phyloP scores from a whole-genome alignment of 2,888 invertebrate genomes.

The Lycophotia porphyrea region DNA sequence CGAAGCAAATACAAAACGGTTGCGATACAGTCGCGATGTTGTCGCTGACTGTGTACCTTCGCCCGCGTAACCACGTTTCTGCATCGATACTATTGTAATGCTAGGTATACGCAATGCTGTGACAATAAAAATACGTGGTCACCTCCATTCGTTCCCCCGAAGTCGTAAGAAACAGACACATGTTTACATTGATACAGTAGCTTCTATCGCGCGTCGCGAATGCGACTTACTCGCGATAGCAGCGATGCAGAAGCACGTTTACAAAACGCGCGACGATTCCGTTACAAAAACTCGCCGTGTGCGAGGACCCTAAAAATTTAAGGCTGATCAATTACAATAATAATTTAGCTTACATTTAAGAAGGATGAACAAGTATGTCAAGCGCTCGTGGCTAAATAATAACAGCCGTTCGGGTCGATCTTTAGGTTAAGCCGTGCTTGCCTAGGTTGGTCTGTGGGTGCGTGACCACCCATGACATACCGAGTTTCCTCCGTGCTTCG shows the following conservation, averaged over 20 bases:
- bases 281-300: neutral
- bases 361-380: slow-evolving; percentile 2
- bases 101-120: neutral
- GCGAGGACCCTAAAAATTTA: neutral
- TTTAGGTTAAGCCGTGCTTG: too few species aligned
- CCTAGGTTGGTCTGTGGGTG: too few species aligned
- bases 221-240: neutral
- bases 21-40: neutral
- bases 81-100: neutral
- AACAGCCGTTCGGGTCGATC: too few species aligned
- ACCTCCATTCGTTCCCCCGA: neutral
- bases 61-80: neutral
- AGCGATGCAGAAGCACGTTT: neutral
- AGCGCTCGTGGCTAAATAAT: too few species aligned
- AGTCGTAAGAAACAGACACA: neutral
- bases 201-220: neutral
- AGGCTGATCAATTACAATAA: neutral
- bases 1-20: neutral
- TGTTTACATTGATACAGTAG: neutral
- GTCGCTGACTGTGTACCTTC: neutral
- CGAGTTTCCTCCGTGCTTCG: too few species aligned
- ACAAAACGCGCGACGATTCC: neutral
- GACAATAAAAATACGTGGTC: neutral
- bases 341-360: slow-evolving; percentile 25
- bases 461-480: too few species aligned